Percentiles rank a stretch among this genome's conserved stretches.
Conservation (phyloP, 1,140 invertebrate genomes). For the Microvelia longipes region DNA sequence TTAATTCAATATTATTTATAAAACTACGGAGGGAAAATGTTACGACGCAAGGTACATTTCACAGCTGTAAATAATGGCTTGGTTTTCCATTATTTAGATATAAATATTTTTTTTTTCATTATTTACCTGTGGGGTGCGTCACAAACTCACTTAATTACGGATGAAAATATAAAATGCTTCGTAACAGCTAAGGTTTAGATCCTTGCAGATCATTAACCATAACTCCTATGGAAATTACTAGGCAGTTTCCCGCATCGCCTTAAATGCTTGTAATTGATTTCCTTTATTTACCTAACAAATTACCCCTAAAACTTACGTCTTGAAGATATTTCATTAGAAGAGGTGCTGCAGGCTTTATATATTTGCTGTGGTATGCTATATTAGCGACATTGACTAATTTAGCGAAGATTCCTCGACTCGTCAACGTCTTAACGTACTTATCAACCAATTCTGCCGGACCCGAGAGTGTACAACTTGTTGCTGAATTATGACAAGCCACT, state of each 20-base stretch:
- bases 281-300: too few relatives aligned
- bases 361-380: conserved; percentile 9
- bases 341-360: conserved; percentile 40
- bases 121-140: too few relatives aligned
- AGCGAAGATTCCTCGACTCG: conserved; percentile 13
- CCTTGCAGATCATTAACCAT: not conserved
- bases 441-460: conserved; percentile 11
- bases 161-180: not conserved
- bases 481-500: conserved; percentile 53
- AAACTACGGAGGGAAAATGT: too few relatives aligned
- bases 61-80: too few relatives aligned
- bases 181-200: not conserved
- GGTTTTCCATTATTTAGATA: too few relatives aligned
- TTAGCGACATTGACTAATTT: too few relatives aligned
- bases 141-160: not conserved
- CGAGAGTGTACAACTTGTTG: conserved; percentile 31
- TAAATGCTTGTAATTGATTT: not conserved
- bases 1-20: too few relatives aligned
- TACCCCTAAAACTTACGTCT: not conserved
- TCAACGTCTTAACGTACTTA: conserved; percentile 7
- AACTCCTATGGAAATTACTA: not conserved
- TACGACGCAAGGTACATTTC: too few relatives aligned
- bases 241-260: not conserved
- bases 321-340: conserved; percentile 44
- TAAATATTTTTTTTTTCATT: too few relatives aligned